Evolutionary conservation across 2,797 vertebrate genomes (phyloP).

Genomic region (Coracias cyanogaster): DNA sequence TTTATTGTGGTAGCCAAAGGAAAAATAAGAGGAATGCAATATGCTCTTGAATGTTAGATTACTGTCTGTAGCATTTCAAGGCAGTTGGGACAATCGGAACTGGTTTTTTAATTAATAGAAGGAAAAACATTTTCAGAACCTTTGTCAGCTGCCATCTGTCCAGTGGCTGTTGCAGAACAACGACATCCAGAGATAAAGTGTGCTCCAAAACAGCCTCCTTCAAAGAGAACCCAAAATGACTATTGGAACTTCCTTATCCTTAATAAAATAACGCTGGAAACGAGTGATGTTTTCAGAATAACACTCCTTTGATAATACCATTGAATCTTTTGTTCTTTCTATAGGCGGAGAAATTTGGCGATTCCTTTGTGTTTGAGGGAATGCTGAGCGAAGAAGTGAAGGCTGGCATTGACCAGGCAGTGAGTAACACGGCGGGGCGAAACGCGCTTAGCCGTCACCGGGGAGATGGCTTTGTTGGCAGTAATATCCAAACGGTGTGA

Average conservation of each 20-base stretch:
- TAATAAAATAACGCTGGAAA: not conserved
- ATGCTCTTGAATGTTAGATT: not conserved
- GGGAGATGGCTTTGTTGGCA: not conserved
- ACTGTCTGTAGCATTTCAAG: not conserved
- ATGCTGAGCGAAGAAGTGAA: conserved; percentile 88
- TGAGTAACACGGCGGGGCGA: conserved; percentile 67
- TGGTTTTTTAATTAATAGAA: not conserved
- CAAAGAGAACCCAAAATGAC: not conserved
- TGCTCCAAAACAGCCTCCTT: not conserved
- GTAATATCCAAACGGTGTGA: too few species aligned
- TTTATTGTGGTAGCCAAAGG: not conserved
- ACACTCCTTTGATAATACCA: not conserved
- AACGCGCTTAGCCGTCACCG: not conserved
- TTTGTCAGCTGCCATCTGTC: conserved; percentile 7
- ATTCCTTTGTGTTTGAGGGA: conserved; percentile 97
- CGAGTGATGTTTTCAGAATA: not conserved
- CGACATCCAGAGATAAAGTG: not conserved
- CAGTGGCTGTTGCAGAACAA: not conserved
- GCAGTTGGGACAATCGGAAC: not conserved
- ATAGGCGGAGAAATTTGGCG: conserved; percentile 94
- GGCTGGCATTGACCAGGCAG: conserved; percentile 79
- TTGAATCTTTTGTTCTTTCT: not conserved
- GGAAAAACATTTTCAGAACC: not conserved
- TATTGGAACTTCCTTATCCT: not conserved
- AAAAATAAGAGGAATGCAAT: not conserved